Evolutionary conservation across 1,140 invertebrate genomes (phyloP), one percentile per base, ranked within the genome.

Genomic region (Caerostris extrusa): DNA sequence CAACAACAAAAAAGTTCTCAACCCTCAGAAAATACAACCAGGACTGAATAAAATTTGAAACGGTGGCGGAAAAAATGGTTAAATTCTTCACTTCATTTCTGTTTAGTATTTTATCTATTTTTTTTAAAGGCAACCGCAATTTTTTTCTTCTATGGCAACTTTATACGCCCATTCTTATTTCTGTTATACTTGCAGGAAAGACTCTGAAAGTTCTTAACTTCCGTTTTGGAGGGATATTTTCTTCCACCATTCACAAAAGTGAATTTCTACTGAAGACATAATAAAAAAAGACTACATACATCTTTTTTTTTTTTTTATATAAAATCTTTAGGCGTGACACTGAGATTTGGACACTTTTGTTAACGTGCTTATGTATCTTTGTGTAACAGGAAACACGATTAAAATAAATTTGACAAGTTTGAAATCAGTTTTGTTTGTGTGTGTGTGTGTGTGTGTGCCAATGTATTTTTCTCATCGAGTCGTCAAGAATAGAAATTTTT

Each of bases 21-120:
- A 10, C 56, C 7, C 7, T 56, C 14, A 17, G 34, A 87, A 58
- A 87, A 50, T 60, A 50, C 57, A 61, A 61, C 34, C 34, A 2
- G 19, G 58, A 87, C 57, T 58, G 61, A 61, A 87, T 61, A 87
- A 87, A 86, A 87, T 61, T 87, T 77, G n/a, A 53, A 58, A 86
- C 19, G 57, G 85, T 14, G 19, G 58, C 57, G 58, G 34, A 87
- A 60, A 87, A 87, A 58, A 87, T 7, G 55, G 81, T 34, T 57
- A 57, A 34, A 61, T 87, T 87, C 19, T 7, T 34, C 58, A 61
- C 69, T 3, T 77, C 61, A 61, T 87, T 86, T 34, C 19, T 34
- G 6, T 50, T 87, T 64, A 8, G 19, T 87, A 50, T 87, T 50
- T 87, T 86, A 58, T 60, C 10, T 34, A 58, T 19, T 60, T 87